Percentiles rank a stretch among this genome's conserved stretches.
Conservation (phyloP, 2,113 vertebrate genomes). For the Strigops habroptila region DNA sequence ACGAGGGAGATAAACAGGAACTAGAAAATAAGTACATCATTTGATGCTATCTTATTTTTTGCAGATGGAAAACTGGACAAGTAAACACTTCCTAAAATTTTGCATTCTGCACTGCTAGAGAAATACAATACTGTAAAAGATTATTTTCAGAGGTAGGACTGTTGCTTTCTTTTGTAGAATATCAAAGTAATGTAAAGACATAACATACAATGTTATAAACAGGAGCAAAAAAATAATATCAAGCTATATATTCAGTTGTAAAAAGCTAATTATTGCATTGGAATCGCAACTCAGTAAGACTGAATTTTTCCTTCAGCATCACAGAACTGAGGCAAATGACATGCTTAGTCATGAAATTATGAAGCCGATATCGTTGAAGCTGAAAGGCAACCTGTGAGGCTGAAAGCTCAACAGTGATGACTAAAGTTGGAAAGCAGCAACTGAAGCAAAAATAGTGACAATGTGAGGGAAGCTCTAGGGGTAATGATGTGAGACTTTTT, state of each 20-base stretch:
- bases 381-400: neutral
- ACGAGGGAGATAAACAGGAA: neutral
- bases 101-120: neutral
- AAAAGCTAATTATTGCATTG: neutral
- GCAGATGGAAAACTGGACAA: neutral
- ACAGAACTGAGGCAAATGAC: neutral
- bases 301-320: neutral
- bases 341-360: neutral
- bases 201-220: neutral
- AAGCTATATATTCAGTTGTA: neutral
- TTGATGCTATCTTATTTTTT: neutral
- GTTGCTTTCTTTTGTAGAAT: neutral
- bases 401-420: neutral
- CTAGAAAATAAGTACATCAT: neutral
- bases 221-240: neutral
- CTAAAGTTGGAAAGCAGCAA: neutral
- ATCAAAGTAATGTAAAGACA: neutral
- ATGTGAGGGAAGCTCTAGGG: neutral
- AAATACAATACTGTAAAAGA: neutral
- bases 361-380: neutral
- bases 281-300: neutral
- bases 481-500: neutral
- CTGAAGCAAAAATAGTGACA: neutral
- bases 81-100: neutral
- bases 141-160: neutral